Conservation (phyloP, 2,888 invertebrate species). For the Tortricodes alternella region DNA sequence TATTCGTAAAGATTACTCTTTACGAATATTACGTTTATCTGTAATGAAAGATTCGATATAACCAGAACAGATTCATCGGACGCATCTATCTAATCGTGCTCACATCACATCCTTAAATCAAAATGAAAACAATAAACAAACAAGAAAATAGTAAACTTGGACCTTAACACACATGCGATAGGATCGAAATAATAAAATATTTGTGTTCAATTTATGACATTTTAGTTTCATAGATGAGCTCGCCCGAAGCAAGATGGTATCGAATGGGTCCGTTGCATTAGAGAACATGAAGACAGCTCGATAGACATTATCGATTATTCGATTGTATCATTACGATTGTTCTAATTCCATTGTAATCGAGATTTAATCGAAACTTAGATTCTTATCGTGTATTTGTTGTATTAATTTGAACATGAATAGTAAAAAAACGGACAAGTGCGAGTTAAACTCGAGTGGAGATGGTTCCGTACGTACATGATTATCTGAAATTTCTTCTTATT, state of each 20-base stretch:
- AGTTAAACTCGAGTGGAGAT: no score
- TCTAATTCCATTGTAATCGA: conserved; percentile 18
- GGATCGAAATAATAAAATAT: neutral
- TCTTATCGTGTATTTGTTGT: neutral
- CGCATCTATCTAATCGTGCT: no score
- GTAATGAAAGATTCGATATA: neutral
- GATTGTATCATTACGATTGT: conserved; percentile 10
- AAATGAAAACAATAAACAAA: no score
- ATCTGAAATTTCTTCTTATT: no score
- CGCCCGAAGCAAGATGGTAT: neutral
- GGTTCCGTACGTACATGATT: no score
- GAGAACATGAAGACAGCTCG: conserved; percentile 19
- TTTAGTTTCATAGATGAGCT: neutral
- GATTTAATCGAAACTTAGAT: neutral
- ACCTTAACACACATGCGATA: neutral
- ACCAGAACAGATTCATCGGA: conserved; percentile 21
- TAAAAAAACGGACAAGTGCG: no score
- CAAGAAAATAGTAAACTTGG: neutral
- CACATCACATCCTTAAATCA: no score
- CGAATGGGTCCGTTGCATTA: neutral
- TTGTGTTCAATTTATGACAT: neutral
- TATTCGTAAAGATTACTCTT: no score
- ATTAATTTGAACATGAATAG: no score
- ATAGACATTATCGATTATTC: conserved; percentile 7
- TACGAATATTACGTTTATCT: no score